Base-by-base conservation (phyloP, 1,140 invertebrate genomes). In the Papilio glaucus region DNA sequence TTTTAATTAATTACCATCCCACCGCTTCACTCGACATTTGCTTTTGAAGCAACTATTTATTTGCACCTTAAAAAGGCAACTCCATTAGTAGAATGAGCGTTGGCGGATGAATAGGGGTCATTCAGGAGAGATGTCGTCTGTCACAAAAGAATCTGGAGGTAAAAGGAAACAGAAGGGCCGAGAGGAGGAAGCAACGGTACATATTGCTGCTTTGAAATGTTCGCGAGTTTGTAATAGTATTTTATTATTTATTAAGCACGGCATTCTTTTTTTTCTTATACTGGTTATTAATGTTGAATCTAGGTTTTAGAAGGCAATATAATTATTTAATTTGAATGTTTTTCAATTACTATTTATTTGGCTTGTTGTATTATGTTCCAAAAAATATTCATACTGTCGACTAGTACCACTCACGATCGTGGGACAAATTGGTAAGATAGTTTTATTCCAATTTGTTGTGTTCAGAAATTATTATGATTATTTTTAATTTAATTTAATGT, bases 11-110 rank as follows among this genome's bases (percentile, higher is more conserved):
- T 89, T 90, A 90, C 81, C 81, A 77, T 75, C 78, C 78, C 80
- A 81, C 83, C 80, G 80, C 72, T 81, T 79, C 49, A 77, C 77
- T 74, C 57, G 67, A 74, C 73, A 78, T 80, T 79, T 78, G 45
- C 65, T 76, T 80, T 88, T 88, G 87, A 83, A 73, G 76, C 79
- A 78, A 86, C 80, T 90, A 88, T 90, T 89, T 91, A 89, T 89
- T 92, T 87, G 84, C 86, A 89, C 85, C 85, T 89, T 84, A 80
- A 89, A 89, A 90, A 87, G 85, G 85, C 85, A 87, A 90, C 83
- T 88, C 90, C 88, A 92, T 92, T 92, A 92, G 88, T 75, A 79
- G 86, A 92, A 92, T 92, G 90, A 92, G 82, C 80, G 84, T 77
- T 79, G 85, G 73, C 76, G 78, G 74, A 86, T 92, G 88, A 92